These are phyloP conservation scores for Petrocephalus zakoni DNA, from an alignment of 2,113 vertebrate genomes.

Conservation along the genomic window DNA sequence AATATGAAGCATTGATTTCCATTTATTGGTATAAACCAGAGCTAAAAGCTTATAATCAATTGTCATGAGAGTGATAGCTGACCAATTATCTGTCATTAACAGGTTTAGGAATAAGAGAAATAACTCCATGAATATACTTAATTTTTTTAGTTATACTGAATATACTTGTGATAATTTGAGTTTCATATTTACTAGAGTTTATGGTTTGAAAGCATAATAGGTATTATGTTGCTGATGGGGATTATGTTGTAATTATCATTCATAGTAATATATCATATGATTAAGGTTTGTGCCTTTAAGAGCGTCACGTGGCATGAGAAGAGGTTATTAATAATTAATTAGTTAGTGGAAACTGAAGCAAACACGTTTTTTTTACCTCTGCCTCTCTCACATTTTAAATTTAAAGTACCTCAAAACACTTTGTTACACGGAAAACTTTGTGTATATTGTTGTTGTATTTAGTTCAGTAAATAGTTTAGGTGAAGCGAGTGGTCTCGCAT, in stretches of 20 bases:
- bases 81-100: no score
- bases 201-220: neutral
- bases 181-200: neutral
- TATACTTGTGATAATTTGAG: neutral
- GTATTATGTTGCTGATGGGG: no score
- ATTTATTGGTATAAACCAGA: no score
- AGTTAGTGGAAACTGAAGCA: neutral
- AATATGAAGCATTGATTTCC: no score
- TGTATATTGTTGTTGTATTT: neutral
- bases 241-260: neutral
- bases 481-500: neutral
- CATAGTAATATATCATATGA: neutral
- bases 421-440: neutral
- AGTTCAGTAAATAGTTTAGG: neutral
- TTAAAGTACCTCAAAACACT: neutral
- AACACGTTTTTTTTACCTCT: no score
- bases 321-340: neutral
- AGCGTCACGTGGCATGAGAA: neutral
- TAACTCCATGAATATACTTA: no score
- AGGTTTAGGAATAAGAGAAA: no score
- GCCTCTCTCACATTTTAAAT: neutral
- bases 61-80: no score
- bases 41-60: no score
- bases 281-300: neutral
- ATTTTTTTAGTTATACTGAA: no score